phyloP scores from a whole-genome alignment of 1,140 invertebrate species.

The Drosophila ironensis region DNA sequence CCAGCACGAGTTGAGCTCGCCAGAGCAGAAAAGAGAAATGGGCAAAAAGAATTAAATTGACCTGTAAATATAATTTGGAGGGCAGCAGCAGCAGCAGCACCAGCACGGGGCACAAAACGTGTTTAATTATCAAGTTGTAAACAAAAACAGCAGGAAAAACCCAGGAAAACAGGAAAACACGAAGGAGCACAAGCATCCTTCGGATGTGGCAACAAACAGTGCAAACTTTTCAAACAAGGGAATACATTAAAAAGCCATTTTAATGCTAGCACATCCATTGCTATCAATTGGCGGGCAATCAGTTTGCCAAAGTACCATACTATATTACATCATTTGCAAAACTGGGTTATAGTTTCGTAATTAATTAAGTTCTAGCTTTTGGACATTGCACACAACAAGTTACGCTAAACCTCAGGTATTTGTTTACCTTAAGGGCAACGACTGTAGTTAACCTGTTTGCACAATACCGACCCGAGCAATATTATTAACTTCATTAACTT shows the following conservation, averaged over 20 bases:
- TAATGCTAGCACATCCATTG: constrained; percentile 22
- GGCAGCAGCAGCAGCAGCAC: constrained; percentile 48
- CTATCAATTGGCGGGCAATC: background rate
- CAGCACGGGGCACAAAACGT: constrained; percentile 48
- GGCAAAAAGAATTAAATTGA: constrained; percentile 75
- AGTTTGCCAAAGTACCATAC: no score
- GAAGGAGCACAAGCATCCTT: constrained; percentile 3
- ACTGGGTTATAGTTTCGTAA: background rate
- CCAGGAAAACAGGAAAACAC: background rate
- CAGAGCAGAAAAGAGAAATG: constrained; percentile 37
- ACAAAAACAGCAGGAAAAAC: constrained; percentile 57
- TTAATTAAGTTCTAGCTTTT: background rate
- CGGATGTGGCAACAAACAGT: constrained; percentile 13
- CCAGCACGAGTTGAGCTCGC: constrained; percentile 58
- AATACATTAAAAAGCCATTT: constrained; percentile 39
- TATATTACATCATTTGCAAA: no score
- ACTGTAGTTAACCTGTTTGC: no score
- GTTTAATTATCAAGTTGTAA: constrained; percentile 81
- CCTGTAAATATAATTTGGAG: constrained; percentile 79
- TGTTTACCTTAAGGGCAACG: no score
- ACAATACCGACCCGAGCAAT: no score
- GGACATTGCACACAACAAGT: no score
- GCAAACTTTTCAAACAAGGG: constrained; percentile 2
- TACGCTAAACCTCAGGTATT: no score
- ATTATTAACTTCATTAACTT: background rate